Percentiles rank a stretch among this genome's conserved stretches.
Conservation (phyloP, 1,140 invertebrate genomes). For the Coboldia fuscipes region DNA sequence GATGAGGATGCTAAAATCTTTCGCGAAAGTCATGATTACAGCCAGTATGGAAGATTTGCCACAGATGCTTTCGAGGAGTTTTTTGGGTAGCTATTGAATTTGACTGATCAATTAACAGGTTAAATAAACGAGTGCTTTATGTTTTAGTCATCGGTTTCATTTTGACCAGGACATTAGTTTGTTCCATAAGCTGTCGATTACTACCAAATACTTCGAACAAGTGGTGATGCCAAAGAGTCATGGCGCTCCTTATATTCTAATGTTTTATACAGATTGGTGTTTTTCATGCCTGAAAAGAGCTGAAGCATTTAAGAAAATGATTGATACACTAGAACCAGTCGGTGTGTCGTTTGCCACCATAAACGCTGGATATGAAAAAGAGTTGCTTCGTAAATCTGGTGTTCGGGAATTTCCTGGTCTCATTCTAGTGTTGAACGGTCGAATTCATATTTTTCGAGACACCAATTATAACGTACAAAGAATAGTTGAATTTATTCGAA, state of each 20-base stretch:
- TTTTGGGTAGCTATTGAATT: conserved; percentile 25
- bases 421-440: conserved; percentile 59
- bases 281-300: conserved; percentile 72
- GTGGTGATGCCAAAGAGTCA: conserved; percentile 62
- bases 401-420: conserved; percentile 62
- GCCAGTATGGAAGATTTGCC: conserved; percentile 37
- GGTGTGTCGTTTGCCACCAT: conserved; percentile 44
- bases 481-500: conserved; percentile 66
- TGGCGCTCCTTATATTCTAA: conserved; percentile 55
- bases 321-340: conserved; percentile 62
- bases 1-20: conserved; percentile 50
- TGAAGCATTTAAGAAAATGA: conserved; percentile 55
- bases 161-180: conserved; percentile 61
- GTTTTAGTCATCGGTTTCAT: conserved; percentile 30
- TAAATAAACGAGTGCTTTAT: too few relatives aligned
- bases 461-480: conserved; percentile 51
- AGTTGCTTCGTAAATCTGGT: conserved; percentile 50
- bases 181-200: conserved; percentile 71
- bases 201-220: conserved; percentile 70
- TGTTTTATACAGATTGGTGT: conserved; percentile 87
- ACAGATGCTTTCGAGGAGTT: conserved; percentile 51
- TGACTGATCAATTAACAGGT: not conserved
- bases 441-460: conserved; percentile 59
- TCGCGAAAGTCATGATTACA: conserved; percentile 38
- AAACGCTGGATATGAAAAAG: conserved; percentile 59